These are phyloP conservation scores for Resseliella maxima DNA, from an alignment of 2,888 invertebrate genomes.

Conservation along the genomic window DNA sequence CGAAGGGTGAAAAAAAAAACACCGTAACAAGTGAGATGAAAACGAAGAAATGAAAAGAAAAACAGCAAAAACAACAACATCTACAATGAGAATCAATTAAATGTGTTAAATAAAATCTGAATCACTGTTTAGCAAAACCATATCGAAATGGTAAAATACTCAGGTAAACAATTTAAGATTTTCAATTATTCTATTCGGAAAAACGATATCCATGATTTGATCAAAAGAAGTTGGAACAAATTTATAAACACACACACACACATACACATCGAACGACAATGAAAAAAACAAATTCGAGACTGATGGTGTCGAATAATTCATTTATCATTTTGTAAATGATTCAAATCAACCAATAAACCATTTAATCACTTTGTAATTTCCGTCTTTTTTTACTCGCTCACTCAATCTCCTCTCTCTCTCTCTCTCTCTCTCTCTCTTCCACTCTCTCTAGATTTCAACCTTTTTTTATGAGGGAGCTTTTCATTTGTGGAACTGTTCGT, in stretches of 20 bases:
- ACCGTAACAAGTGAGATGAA: neutral
- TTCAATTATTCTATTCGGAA: too few species aligned
- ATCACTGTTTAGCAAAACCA: neutral
- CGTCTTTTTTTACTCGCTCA: neutral
- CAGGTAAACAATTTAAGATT: too few species aligned
- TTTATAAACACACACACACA: too few species aligned
- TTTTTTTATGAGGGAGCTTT: neutral
- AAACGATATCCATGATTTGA: too few species aligned
- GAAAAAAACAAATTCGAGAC: neutral
- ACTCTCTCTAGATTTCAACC: neutral
- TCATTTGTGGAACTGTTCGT: neutral
- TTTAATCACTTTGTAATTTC: constrained; percentile 54
- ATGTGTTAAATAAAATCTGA: neutral
- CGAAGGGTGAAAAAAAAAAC: neutral
- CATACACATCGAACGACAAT: too few species aligned
- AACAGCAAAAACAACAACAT: neutral
- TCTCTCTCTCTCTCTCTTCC: too few species aligned
- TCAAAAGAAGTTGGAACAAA: too few species aligned
- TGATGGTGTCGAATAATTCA: neutral
- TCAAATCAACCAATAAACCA: constrained; percentile 46
- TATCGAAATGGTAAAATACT: neutral
- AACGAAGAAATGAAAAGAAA: neutral
- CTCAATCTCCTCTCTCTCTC: neutral
- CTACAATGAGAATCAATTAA: neutral
- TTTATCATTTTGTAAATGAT: constrained; percentile 35